Evolutionary conservation across 2,113 vertebrate species (phyloP).

Genomic region (Calidris pugnax): DNA sequence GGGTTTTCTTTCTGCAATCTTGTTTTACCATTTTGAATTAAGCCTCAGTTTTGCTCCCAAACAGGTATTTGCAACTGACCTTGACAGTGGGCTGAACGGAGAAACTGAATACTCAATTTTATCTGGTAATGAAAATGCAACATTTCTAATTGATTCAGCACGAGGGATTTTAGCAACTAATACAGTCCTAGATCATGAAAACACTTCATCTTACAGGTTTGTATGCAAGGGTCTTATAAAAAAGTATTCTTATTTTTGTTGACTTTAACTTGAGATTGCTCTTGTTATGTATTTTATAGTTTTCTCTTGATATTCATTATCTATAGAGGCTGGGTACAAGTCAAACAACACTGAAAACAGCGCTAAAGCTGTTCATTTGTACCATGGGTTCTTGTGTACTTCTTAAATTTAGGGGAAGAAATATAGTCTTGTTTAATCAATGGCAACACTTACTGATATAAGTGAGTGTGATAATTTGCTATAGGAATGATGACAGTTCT

Average conservation of each 20-base stretch:
- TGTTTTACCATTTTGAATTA: neutral
- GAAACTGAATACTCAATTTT: slow-evolving; percentile 86
- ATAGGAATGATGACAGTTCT: neutral
- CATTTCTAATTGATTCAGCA: slow-evolving; percentile 82
- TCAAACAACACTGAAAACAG: neutral
- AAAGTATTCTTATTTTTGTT: neutral
- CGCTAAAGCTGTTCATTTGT: neutral
- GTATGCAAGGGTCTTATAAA: slow-evolving; percentile 6
- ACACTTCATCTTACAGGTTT: slow-evolving; percentile 85
- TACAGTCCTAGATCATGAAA: slow-evolving; percentile 82
- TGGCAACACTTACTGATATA: neutral
- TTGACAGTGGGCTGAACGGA: slow-evolving; percentile 83
- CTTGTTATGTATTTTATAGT: neutral
- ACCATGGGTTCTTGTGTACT: neutral
- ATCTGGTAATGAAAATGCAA: slow-evolving; percentile 83
- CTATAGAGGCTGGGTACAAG: neutral
- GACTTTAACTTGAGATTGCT: neutral
- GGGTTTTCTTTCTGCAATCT: neutral
- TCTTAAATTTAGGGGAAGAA: neutral
- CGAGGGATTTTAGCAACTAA: slow-evolving; percentile 83
- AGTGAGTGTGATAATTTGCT: neutral
- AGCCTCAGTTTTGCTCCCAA: slow-evolving; percentile 8
- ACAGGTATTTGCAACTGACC: slow-evolving; percentile 87
- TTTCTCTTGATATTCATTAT: neutral
- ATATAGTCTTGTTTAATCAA: neutral